Evolutionary conservation across 35 echinoderm and acorn worm species (phyloP).

Genomic region (Acanthaster planci): DNA sequence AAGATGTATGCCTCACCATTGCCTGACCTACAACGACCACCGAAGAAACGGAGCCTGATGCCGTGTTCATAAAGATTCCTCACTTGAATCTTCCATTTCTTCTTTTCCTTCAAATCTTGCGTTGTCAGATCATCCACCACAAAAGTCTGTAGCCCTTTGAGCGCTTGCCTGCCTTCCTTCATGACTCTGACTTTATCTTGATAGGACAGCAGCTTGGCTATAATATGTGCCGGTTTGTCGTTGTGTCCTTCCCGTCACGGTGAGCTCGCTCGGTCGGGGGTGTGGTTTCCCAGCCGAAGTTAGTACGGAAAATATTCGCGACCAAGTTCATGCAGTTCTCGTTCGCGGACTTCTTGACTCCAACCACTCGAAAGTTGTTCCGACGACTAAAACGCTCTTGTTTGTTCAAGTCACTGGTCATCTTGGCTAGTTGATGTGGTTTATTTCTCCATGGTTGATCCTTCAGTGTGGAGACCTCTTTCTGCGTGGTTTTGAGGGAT

Average conservation of each 20-base stretch:
- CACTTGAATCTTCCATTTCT: conserved; percentile 51
- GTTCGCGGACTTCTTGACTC: not conserved
- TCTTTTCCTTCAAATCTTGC: conserved; percentile 39
- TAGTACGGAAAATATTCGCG: not conserved
- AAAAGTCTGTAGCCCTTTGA: conserved; percentile 25
- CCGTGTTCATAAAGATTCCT: conserved; percentile 42
- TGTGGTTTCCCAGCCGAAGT: conserved; percentile 16
- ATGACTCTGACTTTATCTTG: conserved; percentile 56
- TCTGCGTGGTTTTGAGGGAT: not conserved
- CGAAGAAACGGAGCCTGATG: conserved; percentile 46
- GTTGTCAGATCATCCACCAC: conserved; percentile 55
- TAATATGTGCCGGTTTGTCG: conserved; percentile 21
- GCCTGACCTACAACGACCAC: conserved; percentile 48
- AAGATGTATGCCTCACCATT: too few species aligned
- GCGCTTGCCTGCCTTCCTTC: conserved; percentile 27
- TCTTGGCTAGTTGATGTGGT: conserved; percentile 1
- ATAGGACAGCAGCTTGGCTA: conserved; percentile 49
- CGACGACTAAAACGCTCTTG: conserved; percentile 32
- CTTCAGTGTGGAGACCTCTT: not conserved
- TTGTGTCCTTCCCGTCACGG: conserved; percentile 8
- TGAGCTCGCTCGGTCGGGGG: conserved; percentile 48
- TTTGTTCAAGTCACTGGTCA: conserved; percentile 16
- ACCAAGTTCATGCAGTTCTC: not conserved
- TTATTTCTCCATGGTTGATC: not conserved
- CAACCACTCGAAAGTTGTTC: conserved; percentile 49